Percentiles rank a stretch among this genome's conserved stretches.
phyloP scores from a whole-genome alignment of 2,113 vertebrate genomes.

The Strigops habroptila region DNA sequence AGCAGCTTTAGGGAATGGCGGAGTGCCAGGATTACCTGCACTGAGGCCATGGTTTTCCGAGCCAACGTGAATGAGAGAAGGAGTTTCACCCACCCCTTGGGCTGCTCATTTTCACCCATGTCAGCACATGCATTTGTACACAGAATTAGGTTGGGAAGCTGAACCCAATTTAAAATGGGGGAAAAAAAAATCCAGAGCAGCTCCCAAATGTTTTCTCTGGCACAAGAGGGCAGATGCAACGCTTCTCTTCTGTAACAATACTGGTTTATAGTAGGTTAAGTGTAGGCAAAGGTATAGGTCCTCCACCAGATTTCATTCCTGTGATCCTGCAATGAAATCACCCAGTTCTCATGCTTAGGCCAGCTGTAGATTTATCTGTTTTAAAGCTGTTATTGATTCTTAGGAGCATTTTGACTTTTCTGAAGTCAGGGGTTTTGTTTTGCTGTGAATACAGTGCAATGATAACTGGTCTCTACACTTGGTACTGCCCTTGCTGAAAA shows the following conservation, averaged over 20 bases:
- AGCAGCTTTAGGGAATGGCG: not conserved
- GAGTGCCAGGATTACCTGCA: not conserved
- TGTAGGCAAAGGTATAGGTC: not conserved
- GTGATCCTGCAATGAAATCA: not conserved
- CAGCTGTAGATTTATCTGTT: not conserved
- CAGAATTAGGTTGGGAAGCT: not conserved
- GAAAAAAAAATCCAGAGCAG: not conserved
- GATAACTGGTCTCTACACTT: not conserved
- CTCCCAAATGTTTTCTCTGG: not conserved
- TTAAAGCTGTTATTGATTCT: not conserved
- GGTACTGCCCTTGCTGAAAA: not conserved
- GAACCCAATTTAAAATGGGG: not conserved
- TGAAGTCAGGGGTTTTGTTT: not conserved
- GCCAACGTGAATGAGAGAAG: not conserved
- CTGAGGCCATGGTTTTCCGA: not conserved
- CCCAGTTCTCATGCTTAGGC: not conserved
- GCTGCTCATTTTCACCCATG: not conserved
- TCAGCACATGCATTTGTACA: not conserved
- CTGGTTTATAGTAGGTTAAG: not conserved
- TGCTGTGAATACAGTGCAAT: fast-evolving
- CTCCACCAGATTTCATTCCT: not conserved
- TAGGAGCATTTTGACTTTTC: not conserved
- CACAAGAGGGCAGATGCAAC: not conserved
- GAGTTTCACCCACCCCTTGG: slow-evolving; percentile 13
- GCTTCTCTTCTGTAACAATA: not conserved